Evolutionary conservation across 2,797 vertebrate genomes (phyloP).

Genomic region (Sebastes paucispinis): DNA sequence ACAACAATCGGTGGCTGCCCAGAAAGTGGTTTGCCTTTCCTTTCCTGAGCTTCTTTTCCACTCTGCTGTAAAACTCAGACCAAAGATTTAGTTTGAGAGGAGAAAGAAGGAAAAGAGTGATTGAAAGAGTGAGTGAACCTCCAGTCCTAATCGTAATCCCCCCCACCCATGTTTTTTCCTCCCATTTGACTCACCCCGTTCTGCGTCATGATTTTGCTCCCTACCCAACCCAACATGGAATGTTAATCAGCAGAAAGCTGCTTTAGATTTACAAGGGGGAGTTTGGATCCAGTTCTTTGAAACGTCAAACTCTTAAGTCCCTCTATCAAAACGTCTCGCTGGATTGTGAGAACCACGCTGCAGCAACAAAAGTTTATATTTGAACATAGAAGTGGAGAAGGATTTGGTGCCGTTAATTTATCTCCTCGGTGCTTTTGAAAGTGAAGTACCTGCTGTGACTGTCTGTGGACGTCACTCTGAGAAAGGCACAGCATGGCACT

Average conservation of each 20-base stretch:
- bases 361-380: constrained; percentile 1
- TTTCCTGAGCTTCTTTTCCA: constrained; percentile 61
- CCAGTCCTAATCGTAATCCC: constrained; percentile 41
- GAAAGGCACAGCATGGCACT: background rate
- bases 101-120: constrained; percentile 6
- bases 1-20: constrained; percentile 33
- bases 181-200: constrained; percentile 49
- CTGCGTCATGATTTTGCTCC: constrained; percentile 53
- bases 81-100: constrained; percentile 30
- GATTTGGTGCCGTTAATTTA: background rate
- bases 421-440: background rate
- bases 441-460: background rate
- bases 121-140: constrained; percentile 36
- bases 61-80: constrained; percentile 51
- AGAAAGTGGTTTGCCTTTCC: constrained; percentile 68
- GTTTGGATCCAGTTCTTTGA: constrained; percentile 69
- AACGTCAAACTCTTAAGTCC: constrained; percentile 58
- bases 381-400: background rate
- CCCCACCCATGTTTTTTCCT: constrained; percentile 15
- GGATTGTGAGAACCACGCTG: constrained; percentile 53
- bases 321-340: constrained; percentile 41
- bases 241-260: constrained; percentile 78
- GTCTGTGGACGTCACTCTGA: background rate
- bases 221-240: constrained; percentile 57
- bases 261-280: constrained; percentile 75